A percentile compares a stretch with the other conserved stretches of the same genome.
Evolutionary conservation across 1,140 invertebrate genomes (phyloP).

Genomic region (Trachelipus rathkii): DNA sequence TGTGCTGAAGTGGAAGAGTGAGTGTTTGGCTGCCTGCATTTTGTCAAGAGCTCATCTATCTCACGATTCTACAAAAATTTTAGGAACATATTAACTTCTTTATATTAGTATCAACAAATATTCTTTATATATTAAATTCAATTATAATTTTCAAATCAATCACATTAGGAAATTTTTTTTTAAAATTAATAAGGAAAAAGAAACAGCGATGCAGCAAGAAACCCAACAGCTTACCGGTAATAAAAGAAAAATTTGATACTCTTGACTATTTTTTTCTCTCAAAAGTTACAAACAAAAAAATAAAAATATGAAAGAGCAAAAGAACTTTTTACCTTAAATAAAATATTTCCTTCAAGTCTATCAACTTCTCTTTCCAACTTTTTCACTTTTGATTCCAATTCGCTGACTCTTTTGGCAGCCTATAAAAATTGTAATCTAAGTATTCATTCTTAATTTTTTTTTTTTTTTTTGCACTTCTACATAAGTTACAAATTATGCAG

Average conservation of each 20-base stretch:
- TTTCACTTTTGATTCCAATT: background rate
- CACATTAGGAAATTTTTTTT: too few species aligned
- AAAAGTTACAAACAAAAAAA: background rate
- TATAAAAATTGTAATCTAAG: background rate
- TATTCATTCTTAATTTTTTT: background rate
- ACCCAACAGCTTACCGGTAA: too few species aligned
- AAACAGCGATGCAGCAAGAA: too few species aligned
- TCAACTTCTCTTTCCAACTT: background rate
- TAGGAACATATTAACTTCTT: too few species aligned
- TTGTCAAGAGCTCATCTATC: background rate
- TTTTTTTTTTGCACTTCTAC: too few species aligned
- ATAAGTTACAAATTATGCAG: too few species aligned
- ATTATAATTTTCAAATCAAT: too few species aligned
- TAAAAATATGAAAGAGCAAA: background rate
- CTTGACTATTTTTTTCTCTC: background rate
- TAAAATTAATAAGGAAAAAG: too few species aligned
- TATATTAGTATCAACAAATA: too few species aligned
- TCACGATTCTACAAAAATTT: background rate
- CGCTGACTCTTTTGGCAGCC: background rate
- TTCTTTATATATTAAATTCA: too few species aligned
- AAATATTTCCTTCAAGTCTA: background rate
- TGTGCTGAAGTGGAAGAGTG: background rate
- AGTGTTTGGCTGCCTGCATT: background rate
- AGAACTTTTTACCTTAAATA: background rate
- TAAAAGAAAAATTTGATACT: too few species aligned